Evolutionary conservation across 2,113 vertebrate genomes (phyloP).

Genomic region (Daubentonia madagascariensis): DNA sequence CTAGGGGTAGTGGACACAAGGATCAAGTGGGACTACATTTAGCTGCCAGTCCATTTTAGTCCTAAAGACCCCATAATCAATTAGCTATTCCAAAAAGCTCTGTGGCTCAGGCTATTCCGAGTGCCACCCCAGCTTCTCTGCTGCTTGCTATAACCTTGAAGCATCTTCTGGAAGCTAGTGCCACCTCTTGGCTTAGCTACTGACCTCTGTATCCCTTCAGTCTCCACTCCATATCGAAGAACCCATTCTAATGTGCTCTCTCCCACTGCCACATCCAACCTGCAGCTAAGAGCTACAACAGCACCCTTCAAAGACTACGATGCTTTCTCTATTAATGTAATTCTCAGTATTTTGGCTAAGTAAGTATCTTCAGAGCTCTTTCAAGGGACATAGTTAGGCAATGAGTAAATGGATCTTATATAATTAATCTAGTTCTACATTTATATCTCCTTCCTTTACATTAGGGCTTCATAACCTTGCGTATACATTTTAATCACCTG

Average conservation of each 20-base stretch:
- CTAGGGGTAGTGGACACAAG: not conserved
- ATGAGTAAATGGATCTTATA: not conserved
- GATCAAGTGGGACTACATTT: not conserved
- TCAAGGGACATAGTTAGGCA: not conserved
- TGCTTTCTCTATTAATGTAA: not conserved
- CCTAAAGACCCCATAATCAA: not conserved
- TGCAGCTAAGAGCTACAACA: not conserved
- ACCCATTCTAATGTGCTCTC: not conserved
- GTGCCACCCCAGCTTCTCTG: not conserved
- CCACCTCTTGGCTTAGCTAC: not conserved
- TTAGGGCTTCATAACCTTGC: not conserved
- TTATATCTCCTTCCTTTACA: not conserved
- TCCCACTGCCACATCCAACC: not conserved
- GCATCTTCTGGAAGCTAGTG: not conserved
- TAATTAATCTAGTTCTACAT: not conserved
- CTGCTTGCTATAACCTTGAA: not conserved
- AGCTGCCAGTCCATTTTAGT: not conserved
- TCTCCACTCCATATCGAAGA: not conserved
- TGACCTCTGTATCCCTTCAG: not conserved
- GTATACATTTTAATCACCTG: not conserved
- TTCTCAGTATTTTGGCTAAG: not conserved
- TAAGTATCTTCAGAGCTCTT: not conserved
- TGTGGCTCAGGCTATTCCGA: not conserved
- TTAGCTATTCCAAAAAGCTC: not conserved
- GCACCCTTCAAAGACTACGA: not conserved